These are phyloP conservation scores for Tetragnatha montana DNA, from an alignment of 2,888 invertebrate genomes.

Conservation along the genomic window DNA sequence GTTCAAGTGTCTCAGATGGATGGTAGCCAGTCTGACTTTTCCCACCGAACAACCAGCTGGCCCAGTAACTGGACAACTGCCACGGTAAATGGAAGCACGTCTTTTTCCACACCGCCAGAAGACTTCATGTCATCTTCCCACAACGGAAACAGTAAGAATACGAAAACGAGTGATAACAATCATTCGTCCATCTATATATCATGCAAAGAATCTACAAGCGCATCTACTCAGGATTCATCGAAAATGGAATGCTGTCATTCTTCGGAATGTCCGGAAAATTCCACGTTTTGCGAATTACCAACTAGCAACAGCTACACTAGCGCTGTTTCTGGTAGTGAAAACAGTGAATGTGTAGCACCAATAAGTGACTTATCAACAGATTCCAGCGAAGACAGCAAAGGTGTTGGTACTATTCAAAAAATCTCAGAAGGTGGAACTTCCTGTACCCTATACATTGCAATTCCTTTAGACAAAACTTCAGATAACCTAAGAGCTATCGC, in stretches of 20 bases:
- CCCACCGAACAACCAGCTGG: conserved; percentile 46
- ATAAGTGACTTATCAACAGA: conserved; percentile 58
- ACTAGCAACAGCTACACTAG: conserved; percentile 21
- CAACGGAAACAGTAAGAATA: conserved; percentile 38
- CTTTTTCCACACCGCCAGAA: conserved; percentile 63
- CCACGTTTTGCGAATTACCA: conserved; percentile 19
- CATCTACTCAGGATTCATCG: conserved; percentile 25
- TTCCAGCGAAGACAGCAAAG: conserved; percentile 1
- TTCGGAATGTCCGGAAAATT: conserved; percentile 24
- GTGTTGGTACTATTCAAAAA: background rate
- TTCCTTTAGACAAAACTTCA: background rate
- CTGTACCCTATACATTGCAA: background rate
- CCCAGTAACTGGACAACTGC: conserved; percentile 63
- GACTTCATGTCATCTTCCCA: conserved; percentile 61
- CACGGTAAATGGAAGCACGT: conserved; percentile 61
- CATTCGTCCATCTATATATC: conserved; percentile 41
- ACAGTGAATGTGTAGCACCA: conserved; percentile 51
- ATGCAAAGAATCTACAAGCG: conserved; percentile 46
- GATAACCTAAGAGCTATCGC: background rate
- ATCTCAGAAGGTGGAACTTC: background rate
- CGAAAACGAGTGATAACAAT: conserved; percentile 31
- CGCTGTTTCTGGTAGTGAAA: conserved; percentile 42
- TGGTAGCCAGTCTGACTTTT: conserved; percentile 56
- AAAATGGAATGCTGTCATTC: background rate
- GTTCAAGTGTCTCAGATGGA: conserved; percentile 34